These are phyloP conservation scores for Chorisops tibialis DNA, from an alignment of 2,888 invertebrate genomes.

Conservation along the genomic window DNA sequence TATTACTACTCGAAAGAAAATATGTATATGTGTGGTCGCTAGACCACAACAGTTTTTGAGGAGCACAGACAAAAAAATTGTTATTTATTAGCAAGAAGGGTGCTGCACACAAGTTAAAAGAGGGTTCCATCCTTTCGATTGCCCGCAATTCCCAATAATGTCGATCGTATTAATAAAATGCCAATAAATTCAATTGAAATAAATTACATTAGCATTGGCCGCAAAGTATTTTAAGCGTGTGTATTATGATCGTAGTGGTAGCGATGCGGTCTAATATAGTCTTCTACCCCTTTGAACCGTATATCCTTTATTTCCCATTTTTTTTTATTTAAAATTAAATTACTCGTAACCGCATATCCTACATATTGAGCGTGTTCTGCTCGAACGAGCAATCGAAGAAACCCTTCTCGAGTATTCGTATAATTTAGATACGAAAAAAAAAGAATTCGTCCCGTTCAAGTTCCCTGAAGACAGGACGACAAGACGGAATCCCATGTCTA, in stretches of 20 bases:
- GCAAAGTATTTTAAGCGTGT: neutral
- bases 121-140: too few species aligned
- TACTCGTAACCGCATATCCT: slow-evolving; percentile 12
- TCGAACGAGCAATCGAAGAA: slow-evolving; percentile 5
- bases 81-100: too few species aligned
- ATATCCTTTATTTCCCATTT: neutral
- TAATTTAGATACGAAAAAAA: too few species aligned
- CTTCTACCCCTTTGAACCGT: neutral
- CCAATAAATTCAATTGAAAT: slow-evolving; percentile 6
- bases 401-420: neutral
- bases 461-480: too few species aligned
- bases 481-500: too few species aligned
- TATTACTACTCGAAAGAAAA: too few species aligned
- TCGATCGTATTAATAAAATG: slow-evolving; percentile 3
- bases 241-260: neutral
- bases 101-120: too few species aligned
- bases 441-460: too few species aligned
- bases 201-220: slow-evolving; percentile 2
- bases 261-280: neutral
- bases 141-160: too few species aligned
- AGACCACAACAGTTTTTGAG: too few species aligned
- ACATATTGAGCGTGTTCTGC: slow-evolving; percentile 19
- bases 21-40: too few species aligned
- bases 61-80: too few species aligned
- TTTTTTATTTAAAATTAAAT: slow-evolving; percentile 17